These are phyloP conservation scores for Dascillus cervinus DNA, from an alignment of 2,888 invertebrate genomes.

Conservation along the genomic window DNA sequence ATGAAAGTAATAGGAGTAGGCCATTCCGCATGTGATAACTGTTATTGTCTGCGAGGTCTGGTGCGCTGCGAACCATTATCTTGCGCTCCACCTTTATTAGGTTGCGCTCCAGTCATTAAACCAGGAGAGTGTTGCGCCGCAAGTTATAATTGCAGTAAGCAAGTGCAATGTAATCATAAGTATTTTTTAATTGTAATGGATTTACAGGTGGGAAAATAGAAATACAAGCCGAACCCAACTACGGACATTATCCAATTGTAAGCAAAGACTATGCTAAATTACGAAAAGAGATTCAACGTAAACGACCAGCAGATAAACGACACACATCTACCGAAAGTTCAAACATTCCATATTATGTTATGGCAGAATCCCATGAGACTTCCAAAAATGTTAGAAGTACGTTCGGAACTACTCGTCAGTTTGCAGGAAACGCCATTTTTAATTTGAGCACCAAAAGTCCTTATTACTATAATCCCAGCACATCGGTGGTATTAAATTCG, in stretches of 20 bases:
- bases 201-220: constrained; percentile 46
- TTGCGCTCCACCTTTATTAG: constrained; percentile 67
- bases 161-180: constrained; percentile 29
- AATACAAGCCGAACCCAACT: constrained; percentile 46
- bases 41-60: constrained; percentile 69
- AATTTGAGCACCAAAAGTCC: constrained; percentile 26
- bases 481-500: constrained; percentile 4
- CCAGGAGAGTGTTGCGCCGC: constrained; percentile 78
- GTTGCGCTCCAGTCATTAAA: constrained; percentile 67
- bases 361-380: constrained; percentile 27
- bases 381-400: constrained; percentile 23
- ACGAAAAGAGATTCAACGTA: constrained; percentile 39
- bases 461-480: constrained; percentile 18
- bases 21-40: constrained; percentile 63
- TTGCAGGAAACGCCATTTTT: constrained; percentile 18
- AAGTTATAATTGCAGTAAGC: constrained; percentile 72
- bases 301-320: constrained; percentile 11
- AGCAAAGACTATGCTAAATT: constrained; percentile 49
- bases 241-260: constrained; percentile 45
- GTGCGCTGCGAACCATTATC: constrained; percentile 67
- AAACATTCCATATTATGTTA: constrained; percentile 28
- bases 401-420: constrained; percentile 30
- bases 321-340: constrained; percentile 6
- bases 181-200: constrained; percentile 3
- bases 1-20: constrained; percentile 55